Conservation (phyloP, 2,888 invertebrate species). For the Drosophila pseudotakahashii region DNA sequence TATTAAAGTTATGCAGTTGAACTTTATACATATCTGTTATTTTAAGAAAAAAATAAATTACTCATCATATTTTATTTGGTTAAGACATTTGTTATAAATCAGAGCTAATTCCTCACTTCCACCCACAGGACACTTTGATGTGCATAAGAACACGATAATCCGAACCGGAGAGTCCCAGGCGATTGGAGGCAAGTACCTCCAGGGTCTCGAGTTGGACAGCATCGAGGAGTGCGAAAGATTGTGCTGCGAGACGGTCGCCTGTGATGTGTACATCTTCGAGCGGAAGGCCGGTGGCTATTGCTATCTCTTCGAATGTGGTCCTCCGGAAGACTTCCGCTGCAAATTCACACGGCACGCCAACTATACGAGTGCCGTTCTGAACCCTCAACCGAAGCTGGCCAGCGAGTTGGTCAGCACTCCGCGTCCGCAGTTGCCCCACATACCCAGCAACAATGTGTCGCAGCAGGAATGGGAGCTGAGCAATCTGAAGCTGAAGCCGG, state of each 20-base stretch:
- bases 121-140: constrained; percentile 87
- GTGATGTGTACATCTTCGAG: constrained; percentile 96
- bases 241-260: constrained; percentile 94
- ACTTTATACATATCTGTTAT: too few species aligned
- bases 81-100: not conserved
- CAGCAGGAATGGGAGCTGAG: constrained; percentile 84
- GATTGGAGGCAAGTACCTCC: constrained; percentile 94
- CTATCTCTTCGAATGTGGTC: constrained; percentile 95
- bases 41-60: too few species aligned
- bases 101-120: not conserved
- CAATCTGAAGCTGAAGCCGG: constrained; percentile 83
- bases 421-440: constrained; percentile 68
- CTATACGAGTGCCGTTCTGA: constrained; percentile 94
- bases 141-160: constrained; percentile 95
- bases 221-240: constrained; percentile 92
- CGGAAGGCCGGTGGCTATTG: constrained; percentile 94
- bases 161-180: constrained; percentile 94
- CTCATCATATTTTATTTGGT: too few species aligned
- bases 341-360: constrained; percentile 95
- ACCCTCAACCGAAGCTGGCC: constrained; percentile 85
- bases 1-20: too few species aligned
- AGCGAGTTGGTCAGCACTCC: constrained; percentile 69
- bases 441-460: constrained; percentile 80
- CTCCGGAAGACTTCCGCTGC: constrained; percentile 95
- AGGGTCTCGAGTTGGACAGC: constrained; percentile 92